These are phyloP conservation scores for Paradisaea rubra DNA, from an alignment of 2,113 vertebrate species.

Conservation along the genomic window DNA sequence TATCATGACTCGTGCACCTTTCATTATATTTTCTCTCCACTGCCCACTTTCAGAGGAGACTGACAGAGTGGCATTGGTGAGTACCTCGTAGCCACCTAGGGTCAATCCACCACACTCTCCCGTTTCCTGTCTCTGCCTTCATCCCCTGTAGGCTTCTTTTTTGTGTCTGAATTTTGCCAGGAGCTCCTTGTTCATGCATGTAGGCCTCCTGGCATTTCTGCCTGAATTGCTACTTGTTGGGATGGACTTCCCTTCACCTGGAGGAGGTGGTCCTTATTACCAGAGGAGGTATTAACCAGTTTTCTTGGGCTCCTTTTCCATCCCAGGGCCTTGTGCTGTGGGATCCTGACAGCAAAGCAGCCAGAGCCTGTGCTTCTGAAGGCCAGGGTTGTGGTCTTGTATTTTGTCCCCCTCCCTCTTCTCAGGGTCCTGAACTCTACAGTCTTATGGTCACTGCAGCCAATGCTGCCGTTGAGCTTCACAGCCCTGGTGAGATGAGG, in stretches of 20 bases:
- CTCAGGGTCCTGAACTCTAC: background rate
- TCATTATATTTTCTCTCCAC: background rate
- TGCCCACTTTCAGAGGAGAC: background rate
- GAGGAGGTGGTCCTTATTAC: background rate
- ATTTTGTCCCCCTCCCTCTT: background rate
- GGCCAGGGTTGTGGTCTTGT: background rate
- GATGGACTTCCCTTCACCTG: background rate
- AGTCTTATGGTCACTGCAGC: background rate
- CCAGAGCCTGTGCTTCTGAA: background rate
- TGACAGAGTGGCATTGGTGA: background rate
- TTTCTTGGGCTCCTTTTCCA: background rate
- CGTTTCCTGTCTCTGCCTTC: background rate
- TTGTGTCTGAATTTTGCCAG: background rate
- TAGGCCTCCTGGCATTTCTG: background rate
- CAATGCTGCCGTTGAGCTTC: background rate
- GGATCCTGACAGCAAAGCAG: background rate
- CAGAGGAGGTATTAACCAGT: background rate
- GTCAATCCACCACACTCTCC: background rate
- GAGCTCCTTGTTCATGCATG: background rate
- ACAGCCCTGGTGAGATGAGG: background rate
- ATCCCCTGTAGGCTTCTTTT: background rate
- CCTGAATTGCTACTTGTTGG: background rate
- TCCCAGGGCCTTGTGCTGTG: background rate
- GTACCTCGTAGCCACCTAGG: background rate
- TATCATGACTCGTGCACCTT: fast-evolving